Percentiles rank a stretch among this genome's conserved stretches.
Evolutionary conservation across 2,113 vertebrate genomes (phyloP).

Genomic region (Hemiprocne comata): DNA sequence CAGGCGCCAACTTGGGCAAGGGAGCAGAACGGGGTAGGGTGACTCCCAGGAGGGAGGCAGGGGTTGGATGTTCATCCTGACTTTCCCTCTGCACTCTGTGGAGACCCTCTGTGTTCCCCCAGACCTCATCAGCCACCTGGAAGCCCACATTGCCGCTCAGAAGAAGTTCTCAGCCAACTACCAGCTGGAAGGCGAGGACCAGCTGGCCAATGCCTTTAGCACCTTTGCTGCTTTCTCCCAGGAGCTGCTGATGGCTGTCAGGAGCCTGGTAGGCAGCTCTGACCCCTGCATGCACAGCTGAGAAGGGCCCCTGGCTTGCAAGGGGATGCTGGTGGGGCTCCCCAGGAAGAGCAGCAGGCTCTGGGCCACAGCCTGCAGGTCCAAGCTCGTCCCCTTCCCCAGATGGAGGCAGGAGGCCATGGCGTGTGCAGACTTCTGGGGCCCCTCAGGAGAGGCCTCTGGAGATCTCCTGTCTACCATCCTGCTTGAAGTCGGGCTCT

Average conservation of each 20-base stretch:
- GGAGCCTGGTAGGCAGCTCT: slow-evolving; percentile 67
- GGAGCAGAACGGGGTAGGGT: neutral
- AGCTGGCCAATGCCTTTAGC: slow-evolving; percentile 68
- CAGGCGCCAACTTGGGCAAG: rapidly evolving
- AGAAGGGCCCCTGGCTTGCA: neutral
- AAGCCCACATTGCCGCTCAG: slow-evolving; percentile 70
- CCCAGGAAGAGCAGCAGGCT: neutral
- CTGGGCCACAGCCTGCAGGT: neutral
- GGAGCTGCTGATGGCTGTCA: slow-evolving; percentile 74
- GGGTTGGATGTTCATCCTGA: neutral
- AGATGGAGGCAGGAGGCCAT: neutral
- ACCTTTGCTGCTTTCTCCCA: slow-evolving; percentile 72
- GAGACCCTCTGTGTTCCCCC: neutral
- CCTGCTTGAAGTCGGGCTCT: no score
- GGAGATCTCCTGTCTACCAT: neutral
- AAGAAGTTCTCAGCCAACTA: slow-evolving; percentile 75
- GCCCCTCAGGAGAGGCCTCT: neutral
- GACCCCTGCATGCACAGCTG: neutral
- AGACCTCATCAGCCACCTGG: slow-evolving; percentile 74
- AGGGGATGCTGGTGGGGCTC: neutral
- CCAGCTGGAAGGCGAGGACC: slow-evolving; percentile 66
- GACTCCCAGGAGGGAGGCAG: neutral
- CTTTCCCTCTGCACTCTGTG: neutral
- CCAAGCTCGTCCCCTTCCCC: neutral
- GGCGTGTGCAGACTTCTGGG: neutral